A percentile compares a stretch with the other conserved stretches of the same genome.
Conservation (phyloP, 2,888 invertebrate genomes). For the Agrochola litura region DNA sequence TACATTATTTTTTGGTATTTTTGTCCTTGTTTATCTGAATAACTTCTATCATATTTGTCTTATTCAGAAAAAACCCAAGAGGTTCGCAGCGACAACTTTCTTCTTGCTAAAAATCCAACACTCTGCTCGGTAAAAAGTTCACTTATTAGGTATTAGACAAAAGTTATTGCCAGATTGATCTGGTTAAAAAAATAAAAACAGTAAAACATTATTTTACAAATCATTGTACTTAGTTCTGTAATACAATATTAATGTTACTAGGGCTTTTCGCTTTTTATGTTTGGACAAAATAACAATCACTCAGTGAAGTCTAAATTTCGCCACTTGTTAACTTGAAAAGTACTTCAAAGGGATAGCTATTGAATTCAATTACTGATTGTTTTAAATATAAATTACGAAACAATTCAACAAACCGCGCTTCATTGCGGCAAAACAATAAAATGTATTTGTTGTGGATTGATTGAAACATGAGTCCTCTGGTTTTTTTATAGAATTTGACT, state of each 20-base stretch:
- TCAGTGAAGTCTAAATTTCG: slow-evolving; percentile 10
- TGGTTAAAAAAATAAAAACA: neutral
- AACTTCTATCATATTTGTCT: neutral
- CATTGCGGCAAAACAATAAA: slow-evolving; percentile 28
- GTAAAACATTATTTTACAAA: neutral
- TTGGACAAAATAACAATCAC: slow-evolving; percentile 9
- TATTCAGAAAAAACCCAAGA: neutral
- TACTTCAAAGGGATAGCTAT: slow-evolving; percentile 32
- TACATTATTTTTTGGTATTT: neutral
- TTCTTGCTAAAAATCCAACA: neutral
- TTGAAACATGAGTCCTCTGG: neutral
- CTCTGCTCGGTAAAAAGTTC: neutral
- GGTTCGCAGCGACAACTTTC: neutral
- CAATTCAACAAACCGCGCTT: slow-evolving; percentile 2
- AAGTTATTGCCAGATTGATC: neutral
- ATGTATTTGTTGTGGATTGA: slow-evolving; percentile 19
- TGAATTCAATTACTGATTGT: slow-evolving; percentile 40
- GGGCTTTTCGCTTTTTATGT: neutral
- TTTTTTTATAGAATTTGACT: neutral
- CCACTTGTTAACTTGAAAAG: slow-evolving; percentile 16
- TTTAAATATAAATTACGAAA: slow-evolving; percentile 42
- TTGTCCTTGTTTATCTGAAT: neutral
- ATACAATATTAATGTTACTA: neutral
- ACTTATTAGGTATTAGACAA: neutral
- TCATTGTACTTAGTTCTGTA: neutral